Evolutionary conservation across 2,888 invertebrate species (phyloP).

Genomic region (Hydroisotoma schaefferi): DNA sequence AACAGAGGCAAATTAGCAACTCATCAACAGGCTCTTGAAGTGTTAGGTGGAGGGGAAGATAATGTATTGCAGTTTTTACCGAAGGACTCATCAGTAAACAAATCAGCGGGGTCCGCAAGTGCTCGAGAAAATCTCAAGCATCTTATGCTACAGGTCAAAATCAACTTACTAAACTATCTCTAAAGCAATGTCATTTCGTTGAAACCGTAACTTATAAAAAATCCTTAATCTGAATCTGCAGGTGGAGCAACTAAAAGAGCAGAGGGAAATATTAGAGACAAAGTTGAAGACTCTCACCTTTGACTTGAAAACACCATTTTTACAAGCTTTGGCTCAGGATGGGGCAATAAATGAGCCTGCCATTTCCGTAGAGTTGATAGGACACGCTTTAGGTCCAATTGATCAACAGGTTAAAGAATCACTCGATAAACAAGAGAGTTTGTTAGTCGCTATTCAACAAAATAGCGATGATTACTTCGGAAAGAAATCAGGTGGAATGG

Average conservation of each 20-base stretch:
- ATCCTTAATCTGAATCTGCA: conserved; percentile 50
- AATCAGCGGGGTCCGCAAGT: conserved; percentile 48
- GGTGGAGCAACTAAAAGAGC: conserved; percentile 79
- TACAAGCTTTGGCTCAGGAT: conserved; percentile 69
- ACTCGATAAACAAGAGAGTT: conserved; percentile 65
- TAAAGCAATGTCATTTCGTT: conserved; percentile 11
- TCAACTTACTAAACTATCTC: conserved; percentile 51
- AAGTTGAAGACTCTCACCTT: conserved; percentile 74
- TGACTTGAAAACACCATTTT: conserved; percentile 78
- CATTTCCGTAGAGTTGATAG: conserved; percentile 62
- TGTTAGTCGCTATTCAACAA: conserved; percentile 67
- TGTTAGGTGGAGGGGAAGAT: conserved; percentile 70
- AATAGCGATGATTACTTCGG: conserved; percentile 50
- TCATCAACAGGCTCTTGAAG: conserved; percentile 73
- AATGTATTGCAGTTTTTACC: conserved; percentile 71
- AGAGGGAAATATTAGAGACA: conserved; percentile 83
- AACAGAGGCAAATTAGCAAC: conserved; percentile 73
- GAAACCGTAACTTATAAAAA: background rate
- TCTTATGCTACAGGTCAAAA: conserved; percentile 67
- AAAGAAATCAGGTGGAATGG: conserved; percentile 58
- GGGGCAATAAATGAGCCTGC: conserved; percentile 75
- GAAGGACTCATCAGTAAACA: conserved; percentile 57
- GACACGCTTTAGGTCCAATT: conserved; percentile 70
- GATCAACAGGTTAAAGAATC: conserved; percentile 75
- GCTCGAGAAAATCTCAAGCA: conserved; percentile 65